Base-by-base conservation (phyloP, 2,797 vertebrate species). In the Mallotus villosus region DNA sequence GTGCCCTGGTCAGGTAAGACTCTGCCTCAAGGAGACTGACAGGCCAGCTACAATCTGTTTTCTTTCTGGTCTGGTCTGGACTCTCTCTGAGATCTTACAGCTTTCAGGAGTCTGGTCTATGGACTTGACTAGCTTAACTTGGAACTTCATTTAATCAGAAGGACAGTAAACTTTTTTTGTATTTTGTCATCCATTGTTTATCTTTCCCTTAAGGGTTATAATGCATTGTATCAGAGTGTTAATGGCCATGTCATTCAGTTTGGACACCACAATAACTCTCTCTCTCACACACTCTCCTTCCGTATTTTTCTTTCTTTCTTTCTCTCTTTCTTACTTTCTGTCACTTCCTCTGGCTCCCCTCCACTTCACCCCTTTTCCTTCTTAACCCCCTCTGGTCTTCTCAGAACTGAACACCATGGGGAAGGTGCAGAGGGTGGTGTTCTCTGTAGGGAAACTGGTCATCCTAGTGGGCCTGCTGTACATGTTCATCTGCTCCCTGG, bases 401-500 rank as follows among this genome's bases (percentile, higher is more conserved):
- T 74, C 78, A 99, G 97, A 95, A 74, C 82, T 97, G 86, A 93
- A 94, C 74, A 88, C 82, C 59, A 93, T 85, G 77, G 92, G 90
- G 71, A 98, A 95, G 83, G 74, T 94, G 24, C 32, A 93, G 17
- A 92, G 90, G 24, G 85, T 98, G 25, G 41, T 94, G n/a, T 74
- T 83, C 7, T 91, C 90, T 0, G 77, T 93, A n/a, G 86, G 67
- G 57, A 98, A 96, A 75, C 49, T 94, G 0, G 57, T 94, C 19
- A 27, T 93, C 79, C 88, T 99, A 1, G 78, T 98, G 70, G 90
- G 89, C 25, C 91, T 98, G 29, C 95, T 99, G 74, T 99, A 99
- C 89, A 76, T 95, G 69, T 99, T 99, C 1, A 94, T 99, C 74
- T 99, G 97, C 68, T 98, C 97, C 58, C 87, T 99, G 75, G 96